phyloP scores from a whole-genome alignment of 2,113 vertebrate genomes.

The Strix aluco region DNA sequence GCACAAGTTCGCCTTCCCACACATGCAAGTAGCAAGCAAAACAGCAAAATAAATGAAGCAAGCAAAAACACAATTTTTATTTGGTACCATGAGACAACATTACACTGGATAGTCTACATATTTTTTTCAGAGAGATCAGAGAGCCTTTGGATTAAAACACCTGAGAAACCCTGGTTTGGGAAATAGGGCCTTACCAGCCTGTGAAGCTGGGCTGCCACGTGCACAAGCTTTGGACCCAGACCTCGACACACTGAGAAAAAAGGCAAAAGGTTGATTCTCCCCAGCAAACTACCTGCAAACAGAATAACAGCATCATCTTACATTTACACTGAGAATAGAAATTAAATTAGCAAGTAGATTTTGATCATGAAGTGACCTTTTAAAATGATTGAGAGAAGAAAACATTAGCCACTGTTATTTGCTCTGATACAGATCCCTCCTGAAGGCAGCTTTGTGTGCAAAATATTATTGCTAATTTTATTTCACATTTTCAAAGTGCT shows the following conservation, averaged over 20 bases:
- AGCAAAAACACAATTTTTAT: not conserved
- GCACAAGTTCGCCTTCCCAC: not conserved
- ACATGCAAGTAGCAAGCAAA: not conserved
- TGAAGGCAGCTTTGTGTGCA: conserved; percentile 20
- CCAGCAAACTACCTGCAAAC: not conserved
- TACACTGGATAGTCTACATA: not conserved
- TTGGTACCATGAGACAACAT: not conserved
- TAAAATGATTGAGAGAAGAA: conserved; percentile 47
- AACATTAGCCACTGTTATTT: conserved; percentile 6
- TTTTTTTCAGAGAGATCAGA: not conserved
- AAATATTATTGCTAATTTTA: conserved; percentile 47
- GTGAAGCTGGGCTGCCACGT: not conserved
- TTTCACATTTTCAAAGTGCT: not conserved
- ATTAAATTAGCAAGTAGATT: conserved; percentile 58
- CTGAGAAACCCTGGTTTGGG: not conserved
- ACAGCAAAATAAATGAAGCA: not conserved
- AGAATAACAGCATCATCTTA: not conserved
- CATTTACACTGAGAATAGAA: conserved; percentile 32
- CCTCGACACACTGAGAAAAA: not conserved
- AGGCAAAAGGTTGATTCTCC: not conserved
- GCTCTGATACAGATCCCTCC: conserved; percentile 14
- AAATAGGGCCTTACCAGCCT: not conserved
- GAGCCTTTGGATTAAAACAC: not conserved
- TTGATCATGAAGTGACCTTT: conserved; percentile 67
- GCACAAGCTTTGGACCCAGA: not conserved